These are phyloP conservation scores for Bombus polaris DNA, from an alignment of 1,140 invertebrate species.

Conservation along the genomic window DNA sequence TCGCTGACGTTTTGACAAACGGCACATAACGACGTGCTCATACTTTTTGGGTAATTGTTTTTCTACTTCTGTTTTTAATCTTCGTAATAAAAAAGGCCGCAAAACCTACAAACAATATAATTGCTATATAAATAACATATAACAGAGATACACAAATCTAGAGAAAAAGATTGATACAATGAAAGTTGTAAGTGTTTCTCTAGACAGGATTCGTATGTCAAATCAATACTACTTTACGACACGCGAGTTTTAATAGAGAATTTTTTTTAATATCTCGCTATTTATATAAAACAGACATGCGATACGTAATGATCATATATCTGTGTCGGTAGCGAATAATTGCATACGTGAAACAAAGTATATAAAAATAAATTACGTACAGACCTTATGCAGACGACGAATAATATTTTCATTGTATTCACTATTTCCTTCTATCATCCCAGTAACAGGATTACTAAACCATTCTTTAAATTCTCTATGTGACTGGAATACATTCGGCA, in stretches of 20 bases:
- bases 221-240: slow-evolving; percentile 67
- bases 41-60: slow-evolving; percentile 99
- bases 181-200: slow-evolving; percentile 68
- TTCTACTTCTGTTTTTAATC: slow-evolving; percentile 99
- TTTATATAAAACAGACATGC: slow-evolving; percentile 61
- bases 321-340: slow-evolving; percentile 73
- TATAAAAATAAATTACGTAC: slow-evolving; percentile 71
- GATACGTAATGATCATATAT: slow-evolving; percentile 32
- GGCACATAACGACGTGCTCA: slow-evolving; percentile 98
- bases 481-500: slow-evolving; percentile 99
- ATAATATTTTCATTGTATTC: slow-evolving; percentile 98
- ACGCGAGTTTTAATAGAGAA: slow-evolving; percentile 79
- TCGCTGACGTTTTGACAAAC: slow-evolving; percentile 97
- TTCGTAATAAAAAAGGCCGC: slow-evolving; percentile 96
- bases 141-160: background rate
- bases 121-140: background rate
- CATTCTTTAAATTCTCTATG: slow-evolving; percentile 99
- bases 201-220: slow-evolving; percentile 77
- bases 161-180: background rate
- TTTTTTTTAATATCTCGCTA: slow-evolving; percentile 72
- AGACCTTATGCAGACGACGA: slow-evolving; percentile 96
- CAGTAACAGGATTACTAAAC: slow-evolving; percentile 99
- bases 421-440: slow-evolving; percentile 98
- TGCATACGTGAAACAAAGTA: slow-evolving; percentile 24
- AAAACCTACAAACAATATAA: slow-evolving; percentile 88